Percentiles rank a stretch among this genome's conserved stretches.
Conservation (phyloP, 2,888 invertebrate species). For the Gasteruption jaculator region DNA sequence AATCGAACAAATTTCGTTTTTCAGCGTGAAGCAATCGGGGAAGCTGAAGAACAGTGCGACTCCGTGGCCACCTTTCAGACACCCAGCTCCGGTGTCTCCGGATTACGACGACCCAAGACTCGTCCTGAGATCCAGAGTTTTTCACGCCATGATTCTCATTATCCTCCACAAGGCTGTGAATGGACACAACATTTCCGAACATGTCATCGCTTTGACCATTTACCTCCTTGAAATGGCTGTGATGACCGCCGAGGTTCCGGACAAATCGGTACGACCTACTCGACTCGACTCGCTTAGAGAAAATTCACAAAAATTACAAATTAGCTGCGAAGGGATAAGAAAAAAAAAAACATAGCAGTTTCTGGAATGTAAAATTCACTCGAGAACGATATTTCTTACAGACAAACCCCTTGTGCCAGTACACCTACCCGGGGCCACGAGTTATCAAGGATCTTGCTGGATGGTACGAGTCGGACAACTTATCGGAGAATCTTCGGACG, state of each 20-base stretch:
- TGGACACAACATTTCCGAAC: constrained; percentile 74
- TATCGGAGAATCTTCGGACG: constrained; percentile 72
- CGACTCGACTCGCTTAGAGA: not conserved
- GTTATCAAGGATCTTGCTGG: constrained; percentile 56
- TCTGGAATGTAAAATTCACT: too few species aligned
- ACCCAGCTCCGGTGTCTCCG: constrained; percentile 62
- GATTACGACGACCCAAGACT: constrained; percentile 67
- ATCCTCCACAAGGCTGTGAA: constrained; percentile 82
- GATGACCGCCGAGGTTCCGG: constrained; percentile 50
- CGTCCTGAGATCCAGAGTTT: constrained; percentile 59
- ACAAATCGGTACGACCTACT: constrained; percentile 46
- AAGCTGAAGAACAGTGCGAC: constrained; percentile 58
- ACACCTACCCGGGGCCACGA: constrained; percentile 39
- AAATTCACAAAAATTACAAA: not conserved
- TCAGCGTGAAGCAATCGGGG: constrained; percentile 59
- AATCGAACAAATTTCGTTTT: constrained; percentile 25
- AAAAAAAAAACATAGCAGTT: too few species aligned
- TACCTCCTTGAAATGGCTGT: constrained; percentile 85
- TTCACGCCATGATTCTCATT: constrained; percentile 73
- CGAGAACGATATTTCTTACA: constrained; percentile 26
- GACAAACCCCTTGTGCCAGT: constrained; percentile 55
- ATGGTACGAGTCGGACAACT: constrained; percentile 70
- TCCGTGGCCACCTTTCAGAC: constrained; percentile 79
- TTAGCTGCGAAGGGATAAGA: too few species aligned
- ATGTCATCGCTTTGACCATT: constrained; percentile 79